phyloP scores from a whole-genome alignment of 2,888 invertebrate species.

The Ornithoptera priamus region DNA sequence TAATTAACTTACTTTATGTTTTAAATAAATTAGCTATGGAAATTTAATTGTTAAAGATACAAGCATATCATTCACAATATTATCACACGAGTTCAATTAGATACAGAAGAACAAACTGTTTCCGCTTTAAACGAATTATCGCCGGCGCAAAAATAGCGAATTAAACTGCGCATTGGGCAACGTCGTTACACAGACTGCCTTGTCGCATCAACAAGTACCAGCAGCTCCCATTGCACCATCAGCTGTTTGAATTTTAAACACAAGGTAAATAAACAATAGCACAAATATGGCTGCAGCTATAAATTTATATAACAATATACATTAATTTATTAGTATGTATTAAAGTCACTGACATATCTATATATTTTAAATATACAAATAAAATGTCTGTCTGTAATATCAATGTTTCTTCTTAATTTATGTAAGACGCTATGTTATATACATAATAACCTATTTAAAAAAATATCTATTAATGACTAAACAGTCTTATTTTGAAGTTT shows the following conservation, averaged over 20 bases:
- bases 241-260: conserved; percentile 6
- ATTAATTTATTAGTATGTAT: too few relatives aligned
- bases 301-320: background rate
- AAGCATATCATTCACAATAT: background rate
- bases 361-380: too few relatives aligned
- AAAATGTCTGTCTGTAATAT: too few relatives aligned
- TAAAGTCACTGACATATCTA: too few relatives aligned
- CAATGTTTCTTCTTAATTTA: too few relatives aligned
- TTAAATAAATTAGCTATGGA: background rate
- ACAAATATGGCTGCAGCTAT: background rate
- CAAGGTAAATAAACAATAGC: background rate
- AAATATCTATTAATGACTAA: too few relatives aligned
- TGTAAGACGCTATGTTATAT: too few relatives aligned
- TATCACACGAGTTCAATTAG: background rate
- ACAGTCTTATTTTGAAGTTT: too few relatives aligned
- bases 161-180: conserved; percentile 59
- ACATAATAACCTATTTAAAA: too few relatives aligned
- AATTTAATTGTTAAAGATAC: too few relatives aligned
- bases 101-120: background rate
- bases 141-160: conserved; percentile 46
- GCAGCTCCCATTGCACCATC: conserved; percentile 18
- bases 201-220: conserved; percentile 16
- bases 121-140: conserved; percentile 1
- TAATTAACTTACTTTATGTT: background rate
- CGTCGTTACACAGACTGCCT: conserved; percentile 58